These are phyloP conservation scores for Meriones psammophilus DNA, from an alignment of 2,797 vertebrate genomes.

Conservation along the genomic window DNA sequence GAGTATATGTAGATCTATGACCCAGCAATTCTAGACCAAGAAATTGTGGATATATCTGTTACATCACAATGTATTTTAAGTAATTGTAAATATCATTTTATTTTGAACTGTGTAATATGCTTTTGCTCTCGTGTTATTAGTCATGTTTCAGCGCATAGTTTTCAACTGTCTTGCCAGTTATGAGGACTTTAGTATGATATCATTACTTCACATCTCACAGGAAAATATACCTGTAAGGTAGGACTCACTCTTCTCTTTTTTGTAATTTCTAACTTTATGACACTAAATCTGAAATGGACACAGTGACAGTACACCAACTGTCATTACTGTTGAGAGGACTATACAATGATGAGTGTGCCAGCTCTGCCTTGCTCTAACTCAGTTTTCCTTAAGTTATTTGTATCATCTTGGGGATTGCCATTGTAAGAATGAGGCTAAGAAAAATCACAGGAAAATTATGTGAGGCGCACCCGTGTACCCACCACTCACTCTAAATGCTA, in stretches of 20 bases:
- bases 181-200: conserved; percentile 18
- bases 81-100: conserved; percentile 22
- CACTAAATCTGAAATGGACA: background rate
- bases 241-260: conserved; percentile 9
- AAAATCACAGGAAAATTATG: conserved; percentile 9
- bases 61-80: background rate
- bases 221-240: conserved; percentile 8
- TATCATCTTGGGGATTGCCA: conserved; percentile 7
- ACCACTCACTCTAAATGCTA: background rate
- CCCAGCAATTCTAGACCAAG: background rate
- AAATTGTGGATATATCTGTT: background rate
- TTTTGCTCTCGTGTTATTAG: conserved; percentile 35
- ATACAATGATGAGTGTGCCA: background rate
- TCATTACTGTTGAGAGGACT: conserved; percentile 20
- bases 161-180: conserved; percentile 47
- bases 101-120: conserved; percentile 1
- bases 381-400: background rate
- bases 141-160: conserved; percentile 36
- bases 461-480: background rate
- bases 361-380: background rate
- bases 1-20: background rate
- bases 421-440: conserved; percentile 46
- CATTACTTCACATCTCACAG: conserved; percentile 6
- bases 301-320: background rate
- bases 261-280: conserved; percentile 17